Percentiles rank a stretch among this genome's conserved stretches.
Conservation (phyloP, 2,888 invertebrate genomes). For the Bellardia bayeri region DNA sequence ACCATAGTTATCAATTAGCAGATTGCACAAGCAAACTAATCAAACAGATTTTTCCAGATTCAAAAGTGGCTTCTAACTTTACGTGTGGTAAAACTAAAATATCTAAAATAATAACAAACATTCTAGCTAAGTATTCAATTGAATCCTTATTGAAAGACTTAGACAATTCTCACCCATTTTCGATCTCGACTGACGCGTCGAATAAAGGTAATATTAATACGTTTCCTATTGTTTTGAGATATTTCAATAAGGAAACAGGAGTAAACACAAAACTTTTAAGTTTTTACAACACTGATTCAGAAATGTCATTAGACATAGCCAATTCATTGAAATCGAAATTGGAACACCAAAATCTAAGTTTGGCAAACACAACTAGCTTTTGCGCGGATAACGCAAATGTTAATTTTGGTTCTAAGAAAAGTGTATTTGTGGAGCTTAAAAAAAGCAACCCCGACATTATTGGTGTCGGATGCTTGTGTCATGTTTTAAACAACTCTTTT, state of each 20-base stretch:
- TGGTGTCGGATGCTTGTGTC: too few relatives aligned
- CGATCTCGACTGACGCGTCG: conserved; percentile 43
- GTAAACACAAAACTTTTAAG: too few relatives aligned
- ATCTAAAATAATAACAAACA: conserved; percentile 8
- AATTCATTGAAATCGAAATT: conserved; percentile 44
- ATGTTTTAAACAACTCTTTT: too few relatives aligned
- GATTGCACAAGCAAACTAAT: conserved; percentile 2
- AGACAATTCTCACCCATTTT: conserved; percentile 39
- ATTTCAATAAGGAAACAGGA: conserved; percentile 39
- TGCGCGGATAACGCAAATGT: conserved; percentile 67
- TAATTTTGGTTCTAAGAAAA: conserved; percentile 61
- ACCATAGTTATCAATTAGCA: background rate
- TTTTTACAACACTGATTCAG: background rate
- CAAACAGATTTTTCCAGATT: background rate
- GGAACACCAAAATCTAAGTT: conserved; percentile 8
- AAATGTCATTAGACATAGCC: conserved; percentile 49
- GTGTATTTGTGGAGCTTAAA: conserved; percentile 60
- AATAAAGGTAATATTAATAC: conserved; percentile 51
- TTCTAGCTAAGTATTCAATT: conserved; percentile 28
- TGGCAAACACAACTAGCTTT: conserved; percentile 43
- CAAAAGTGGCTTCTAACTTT: background rate
- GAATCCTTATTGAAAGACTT: conserved; percentile 5
- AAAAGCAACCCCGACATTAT: conserved; percentile 12
- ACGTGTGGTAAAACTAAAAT: background rate
- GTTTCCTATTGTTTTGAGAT: conserved; percentile 47